Base-by-base conservation (phyloP, 2,888 invertebrate species). In the Folsomia candida region DNA sequence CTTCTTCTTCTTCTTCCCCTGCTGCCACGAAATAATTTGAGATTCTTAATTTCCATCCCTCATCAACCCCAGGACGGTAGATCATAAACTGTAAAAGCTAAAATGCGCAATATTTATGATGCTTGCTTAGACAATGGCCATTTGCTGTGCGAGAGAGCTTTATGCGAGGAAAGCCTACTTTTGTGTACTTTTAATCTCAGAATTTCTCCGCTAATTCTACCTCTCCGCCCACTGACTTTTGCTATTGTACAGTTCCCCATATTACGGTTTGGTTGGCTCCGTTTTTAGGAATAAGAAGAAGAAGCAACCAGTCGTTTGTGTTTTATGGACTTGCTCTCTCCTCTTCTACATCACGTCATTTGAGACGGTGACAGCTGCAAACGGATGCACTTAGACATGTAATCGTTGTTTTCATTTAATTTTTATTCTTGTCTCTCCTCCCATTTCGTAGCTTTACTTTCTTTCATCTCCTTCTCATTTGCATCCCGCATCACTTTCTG, bases 41-140 rank as follows among this genome's bases (percentile, higher is more conserved):
- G 25, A 51, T 54, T 54, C 65, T 65, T 65, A 65, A 65, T 65
- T 65, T 65, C 65, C 22, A 65, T 26, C 65, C 65, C 65, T 65
- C 65, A 65, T 65, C 65, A 65, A 65, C 65, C 65, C 65, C 64
- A 54, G 20, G 11, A n/a, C n/a, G 14, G 14, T 24, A 64, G 24
- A 9, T 20, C 51, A 64, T 25, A 27, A 62, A 64, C 51, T 9
- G 26, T 28, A 61, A 61, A 61, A 61, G 28, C 61, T 54, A 65
- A 29, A 64, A 37, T 14, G n/a, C 47, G 51, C 20, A 51, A 61
- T 61, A 65, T 27, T 28, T 54, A 25, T 51, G n/a, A 64, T 51
- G 24, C 63, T 20, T 47, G 22, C 24, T 22, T 51, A n/a, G 26
- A 47, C 47, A 9, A 64, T 37, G 22, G 28, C 24, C 51, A 64